These are phyloP conservation scores for Bombus sylvicola DNA, from an alignment of 1,140 invertebrate species.

Conservation along the genomic window DNA sequence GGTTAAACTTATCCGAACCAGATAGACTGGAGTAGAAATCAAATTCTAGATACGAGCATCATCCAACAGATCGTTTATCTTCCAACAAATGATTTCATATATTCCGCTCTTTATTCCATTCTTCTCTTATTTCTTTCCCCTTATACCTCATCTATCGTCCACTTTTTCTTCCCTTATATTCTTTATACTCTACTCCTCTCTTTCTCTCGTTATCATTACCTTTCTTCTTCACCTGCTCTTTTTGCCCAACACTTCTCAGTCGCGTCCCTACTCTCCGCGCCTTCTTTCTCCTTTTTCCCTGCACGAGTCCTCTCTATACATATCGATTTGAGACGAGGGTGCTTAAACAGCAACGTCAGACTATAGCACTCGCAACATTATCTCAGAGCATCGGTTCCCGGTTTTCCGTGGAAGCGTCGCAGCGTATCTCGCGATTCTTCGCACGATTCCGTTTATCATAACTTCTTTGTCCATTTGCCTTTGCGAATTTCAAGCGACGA, in stretches of 20 bases:
- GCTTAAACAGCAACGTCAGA: constrained; percentile 15
- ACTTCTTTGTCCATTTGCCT: constrained; percentile 43
- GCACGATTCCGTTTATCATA: constrained; percentile 47
- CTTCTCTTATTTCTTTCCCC: neutral
- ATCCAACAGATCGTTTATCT: constrained; percentile 41
- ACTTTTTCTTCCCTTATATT: neutral
- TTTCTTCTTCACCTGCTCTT: neutral
- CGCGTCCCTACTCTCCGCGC: no score
- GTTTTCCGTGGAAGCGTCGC: neutral
- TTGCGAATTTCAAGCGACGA: constrained; percentile 21
- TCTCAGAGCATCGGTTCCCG: constrained; percentile 16
- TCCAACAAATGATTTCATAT: constrained; percentile 41
- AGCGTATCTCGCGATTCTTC: constrained; percentile 22
- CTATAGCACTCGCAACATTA: constrained; percentile 19
- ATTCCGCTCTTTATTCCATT: neutral
- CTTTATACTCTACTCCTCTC: neutral
- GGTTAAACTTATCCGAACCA: neutral
- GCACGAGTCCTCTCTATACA: neutral
- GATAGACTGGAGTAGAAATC: constrained; percentile 18
- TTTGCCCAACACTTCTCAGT: neutral
- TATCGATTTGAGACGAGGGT: neutral
- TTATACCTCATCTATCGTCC: neutral
- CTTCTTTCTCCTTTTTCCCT: no score
- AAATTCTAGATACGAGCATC: neutral
- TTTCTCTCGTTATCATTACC: neutral